A percentile compares a stretch with the other conserved stretches of the same genome.
These are phyloP conservation scores for Anhinga anhinga DNA, from an alignment of 2,113 vertebrate genomes.

Conservation along the genomic window DNA sequence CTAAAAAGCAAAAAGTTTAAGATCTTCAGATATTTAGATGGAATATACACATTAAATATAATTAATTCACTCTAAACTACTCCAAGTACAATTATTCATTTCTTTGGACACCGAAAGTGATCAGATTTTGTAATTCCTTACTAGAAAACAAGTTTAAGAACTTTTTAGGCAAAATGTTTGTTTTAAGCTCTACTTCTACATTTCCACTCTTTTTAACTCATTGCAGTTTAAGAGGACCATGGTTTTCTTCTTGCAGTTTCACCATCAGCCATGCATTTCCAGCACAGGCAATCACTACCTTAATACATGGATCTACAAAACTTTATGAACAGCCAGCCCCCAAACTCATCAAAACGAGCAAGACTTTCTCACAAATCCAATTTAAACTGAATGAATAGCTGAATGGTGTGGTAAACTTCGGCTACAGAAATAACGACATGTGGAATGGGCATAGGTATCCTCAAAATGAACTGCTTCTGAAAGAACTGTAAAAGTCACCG, in stretches of 20 bases:
- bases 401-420: background rate
- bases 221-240: background rate
- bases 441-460: background rate
- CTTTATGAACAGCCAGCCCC: background rate
- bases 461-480: background rate
- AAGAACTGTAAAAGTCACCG: background rate
- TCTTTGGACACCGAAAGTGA: background rate
- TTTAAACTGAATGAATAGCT: background rate
- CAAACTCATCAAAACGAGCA: background rate
- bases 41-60: background rate
- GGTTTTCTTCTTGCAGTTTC: background rate
- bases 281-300: background rate
- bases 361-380: background rate
- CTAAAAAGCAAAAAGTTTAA: constrained; percentile 76
- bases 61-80: background rate
- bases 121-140: background rate
- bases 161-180: background rate
- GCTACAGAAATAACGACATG: background rate
- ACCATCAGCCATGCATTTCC: background rate
- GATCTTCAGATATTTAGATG: constrained; percentile 28
- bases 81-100: background rate
- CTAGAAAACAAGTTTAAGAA: background rate
- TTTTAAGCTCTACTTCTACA: background rate
- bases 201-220: background rate
- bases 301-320: background rate